These are phyloP conservation scores for Diglossa brunneiventris DNA, from an alignment of 2,113 vertebrate species.

Conservation along the genomic window DNA sequence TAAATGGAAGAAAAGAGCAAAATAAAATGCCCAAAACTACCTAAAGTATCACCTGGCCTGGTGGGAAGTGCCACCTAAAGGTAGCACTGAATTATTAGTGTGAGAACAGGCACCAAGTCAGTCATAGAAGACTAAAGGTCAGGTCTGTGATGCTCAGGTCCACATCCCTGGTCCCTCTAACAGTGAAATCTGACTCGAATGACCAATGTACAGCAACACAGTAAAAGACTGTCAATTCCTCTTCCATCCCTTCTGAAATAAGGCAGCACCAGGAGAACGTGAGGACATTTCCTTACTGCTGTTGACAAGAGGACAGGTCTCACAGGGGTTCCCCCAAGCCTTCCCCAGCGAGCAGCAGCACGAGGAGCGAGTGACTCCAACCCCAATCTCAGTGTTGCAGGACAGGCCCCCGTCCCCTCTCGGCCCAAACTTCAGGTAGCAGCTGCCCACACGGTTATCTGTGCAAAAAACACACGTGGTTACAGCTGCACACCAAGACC, in stretches of 20 bases:
- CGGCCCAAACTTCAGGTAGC: constrained; percentile 78
- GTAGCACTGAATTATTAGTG: background rate
- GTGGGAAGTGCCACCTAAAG: background rate
- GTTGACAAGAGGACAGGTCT: constrained; percentile 81
- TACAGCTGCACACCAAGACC: background rate
- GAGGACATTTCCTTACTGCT: constrained; percentile 75
- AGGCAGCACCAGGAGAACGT: background rate
- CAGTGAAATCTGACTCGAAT: background rate
- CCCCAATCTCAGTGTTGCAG: constrained; percentile 83
- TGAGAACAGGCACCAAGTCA: background rate
- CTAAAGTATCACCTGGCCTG: background rate
- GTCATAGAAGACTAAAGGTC: background rate
- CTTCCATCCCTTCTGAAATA: background rate
- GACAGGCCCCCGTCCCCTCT: constrained; percentile 75
- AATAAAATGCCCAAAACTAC: background rate
- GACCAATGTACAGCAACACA: background rate
- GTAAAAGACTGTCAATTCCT: background rate
- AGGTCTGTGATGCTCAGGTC: background rate
- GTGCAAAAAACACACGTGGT: background rate
- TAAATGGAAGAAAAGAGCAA: background rate
- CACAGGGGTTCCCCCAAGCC: constrained; percentile 85
- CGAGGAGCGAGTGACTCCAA: constrained; percentile 82
- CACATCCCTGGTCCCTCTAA: background rate
- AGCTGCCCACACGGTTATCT: constrained; percentile 84
- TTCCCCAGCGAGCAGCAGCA: constrained; percentile 85